Conservation (phyloP, 2,888 invertebrate species). For the Acronicta aceris region DNA sequence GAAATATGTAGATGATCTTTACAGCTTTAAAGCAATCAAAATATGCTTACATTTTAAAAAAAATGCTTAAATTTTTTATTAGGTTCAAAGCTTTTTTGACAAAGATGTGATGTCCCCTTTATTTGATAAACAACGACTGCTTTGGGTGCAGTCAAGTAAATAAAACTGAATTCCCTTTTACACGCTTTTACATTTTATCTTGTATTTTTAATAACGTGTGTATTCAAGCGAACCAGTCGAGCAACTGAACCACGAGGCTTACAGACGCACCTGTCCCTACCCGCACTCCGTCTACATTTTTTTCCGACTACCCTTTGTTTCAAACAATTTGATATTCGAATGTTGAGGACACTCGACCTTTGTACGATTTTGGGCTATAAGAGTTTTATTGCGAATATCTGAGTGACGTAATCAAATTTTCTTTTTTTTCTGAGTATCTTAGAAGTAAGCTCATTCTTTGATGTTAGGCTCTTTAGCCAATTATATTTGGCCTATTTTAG, state of each 20-base stretch:
- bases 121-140: too few species aligned
- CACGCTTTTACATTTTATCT: slow-evolving; percentile 23
- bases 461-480: background rate
- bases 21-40: too few species aligned
- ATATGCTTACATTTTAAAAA: too few species aligned
- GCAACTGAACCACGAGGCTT: slow-evolving; percentile 17
- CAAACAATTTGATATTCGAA: slow-evolving; percentile 39
- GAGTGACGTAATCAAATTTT: slow-evolving; percentile 8
- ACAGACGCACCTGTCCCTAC: slow-evolving; percentile 25
- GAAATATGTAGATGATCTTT: too few species aligned
- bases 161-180: too few species aligned
- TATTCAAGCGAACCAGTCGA: slow-evolving; percentile 20
- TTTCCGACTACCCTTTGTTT: slow-evolving; percentile 16
- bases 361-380: slow-evolving; percentile 31
- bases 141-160: background rate
- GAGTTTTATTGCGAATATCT: slow-evolving; percentile 15
- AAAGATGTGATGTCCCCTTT: too few species aligned
- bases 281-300: slow-evolving; percentile 1
- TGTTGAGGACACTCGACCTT: slow-evolving; percentile 31
- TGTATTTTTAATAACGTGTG: slow-evolving; percentile 27
- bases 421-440: background rate
- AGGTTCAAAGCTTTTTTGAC: too few species aligned
- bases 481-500: background rate
- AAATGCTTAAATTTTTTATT: too few species aligned
- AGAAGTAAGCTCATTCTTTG: background rate